phyloP scores from a whole-genome alignment of 1,140 invertebrate species.

The Prorops nasuta region DNA sequence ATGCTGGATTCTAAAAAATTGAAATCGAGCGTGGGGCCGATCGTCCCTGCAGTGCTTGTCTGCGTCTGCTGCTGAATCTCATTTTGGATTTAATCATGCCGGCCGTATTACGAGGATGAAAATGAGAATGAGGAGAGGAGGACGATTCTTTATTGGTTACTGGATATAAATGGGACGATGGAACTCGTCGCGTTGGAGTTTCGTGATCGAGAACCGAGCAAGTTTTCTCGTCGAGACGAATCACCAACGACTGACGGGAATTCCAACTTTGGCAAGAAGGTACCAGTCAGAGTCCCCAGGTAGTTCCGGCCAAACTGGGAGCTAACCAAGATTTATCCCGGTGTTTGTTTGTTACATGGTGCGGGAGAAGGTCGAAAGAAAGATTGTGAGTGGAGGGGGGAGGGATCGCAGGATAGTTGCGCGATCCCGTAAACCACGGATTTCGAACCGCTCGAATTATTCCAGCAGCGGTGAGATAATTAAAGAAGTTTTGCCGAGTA shows the following conservation, averaged over 20 bases:
- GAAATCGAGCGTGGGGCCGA: too few relatives aligned
- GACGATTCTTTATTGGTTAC: too few relatives aligned
- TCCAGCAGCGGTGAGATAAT: constrained; percentile 43
- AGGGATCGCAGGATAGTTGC: constrained; percentile 16
- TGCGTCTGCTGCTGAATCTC: too few relatives aligned
- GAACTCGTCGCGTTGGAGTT: constrained; percentile 5
- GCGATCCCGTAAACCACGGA: constrained; percentile 24
- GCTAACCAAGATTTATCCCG: constrained; percentile 6
- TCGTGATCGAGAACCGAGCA: constrained; percentile 9
- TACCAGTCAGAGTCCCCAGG: not conserved
- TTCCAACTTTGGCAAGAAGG: constrained; percentile 15
- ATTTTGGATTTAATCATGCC: too few relatives aligned
- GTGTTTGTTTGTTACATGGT: constrained; percentile 1
- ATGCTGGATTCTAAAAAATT: too few relatives aligned
- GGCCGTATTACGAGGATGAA: too few relatives aligned
- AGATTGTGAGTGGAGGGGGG: not conserved
- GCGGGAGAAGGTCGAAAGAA: not conserved
- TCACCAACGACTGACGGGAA: constrained; percentile 5
- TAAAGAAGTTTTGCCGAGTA: constrained; percentile 51
- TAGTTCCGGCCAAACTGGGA: too few relatives aligned
- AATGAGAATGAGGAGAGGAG: too few relatives aligned
- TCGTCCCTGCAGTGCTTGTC: too few relatives aligned
- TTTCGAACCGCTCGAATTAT: constrained; percentile 41
- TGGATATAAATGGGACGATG: too few relatives aligned
- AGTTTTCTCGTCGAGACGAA: constrained; percentile 18